Evolutionary conservation across 2,797 vertebrate genomes (phyloP).

Genomic region (Crypturellus tataupa): DNA sequence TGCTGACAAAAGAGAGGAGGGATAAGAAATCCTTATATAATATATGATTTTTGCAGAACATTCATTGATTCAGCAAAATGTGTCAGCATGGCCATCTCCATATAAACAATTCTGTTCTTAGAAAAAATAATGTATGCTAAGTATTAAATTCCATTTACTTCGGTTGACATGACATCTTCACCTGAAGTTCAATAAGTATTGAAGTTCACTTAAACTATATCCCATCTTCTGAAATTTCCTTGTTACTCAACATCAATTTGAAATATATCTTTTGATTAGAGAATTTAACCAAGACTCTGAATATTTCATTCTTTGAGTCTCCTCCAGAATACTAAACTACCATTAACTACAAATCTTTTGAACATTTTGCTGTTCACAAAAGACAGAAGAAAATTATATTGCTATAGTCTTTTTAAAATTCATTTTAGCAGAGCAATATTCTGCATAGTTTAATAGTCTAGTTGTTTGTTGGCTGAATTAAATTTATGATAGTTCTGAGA

Average conservation of each 20-base stretch:
- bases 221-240: conserved; percentile 25
- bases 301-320: background rate
- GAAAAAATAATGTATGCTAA: background rate
- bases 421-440: conserved; percentile 4
- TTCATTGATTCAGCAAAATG: background rate
- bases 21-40: background rate
- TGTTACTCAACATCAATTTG: background rate
- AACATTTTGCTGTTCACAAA: background rate
- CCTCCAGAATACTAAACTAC: conserved; percentile 14
- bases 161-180: background rate
- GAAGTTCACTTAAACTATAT: background rate
- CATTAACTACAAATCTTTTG: conserved; percentile 25
- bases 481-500: conserved; percentile 28
- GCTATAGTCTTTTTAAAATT: background rate
- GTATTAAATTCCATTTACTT: background rate
- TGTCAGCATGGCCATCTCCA: background rate
- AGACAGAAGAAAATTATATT: conserved; percentile 36
- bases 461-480: conserved; percentile 27
- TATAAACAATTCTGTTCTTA: background rate
- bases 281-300: background rate
- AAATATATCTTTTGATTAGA: conserved; percentile 27
- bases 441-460: conserved; percentile 35
- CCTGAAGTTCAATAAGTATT: background rate
- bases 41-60: background rate
- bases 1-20: background rate